Evolutionary conservation across 2,797 vertebrate genomes (phyloP).

Genomic region (Zalophus californianus): DNA sequence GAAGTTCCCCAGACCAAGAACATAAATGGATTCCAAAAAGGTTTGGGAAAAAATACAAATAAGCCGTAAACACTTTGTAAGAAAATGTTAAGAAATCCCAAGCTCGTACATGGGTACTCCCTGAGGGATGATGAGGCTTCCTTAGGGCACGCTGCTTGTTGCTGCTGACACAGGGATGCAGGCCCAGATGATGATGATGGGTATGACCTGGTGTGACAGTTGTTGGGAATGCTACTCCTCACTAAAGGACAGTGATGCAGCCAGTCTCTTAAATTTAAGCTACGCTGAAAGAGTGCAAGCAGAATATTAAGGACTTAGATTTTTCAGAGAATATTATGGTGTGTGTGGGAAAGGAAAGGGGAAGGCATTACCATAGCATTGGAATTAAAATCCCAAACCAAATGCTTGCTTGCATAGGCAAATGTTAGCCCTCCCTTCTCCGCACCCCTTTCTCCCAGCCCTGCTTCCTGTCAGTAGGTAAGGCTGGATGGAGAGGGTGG

Average conservation of each 20-base stretch:
- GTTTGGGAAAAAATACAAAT: not conserved
- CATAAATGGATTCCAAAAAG: not conserved
- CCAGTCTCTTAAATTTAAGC: slow-evolving; percentile 2
- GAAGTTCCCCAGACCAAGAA: not conserved
- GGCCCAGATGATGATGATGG: not conserved
- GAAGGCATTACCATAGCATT: not conserved
- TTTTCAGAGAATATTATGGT: not conserved
- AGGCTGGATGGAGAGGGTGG: not conserved
- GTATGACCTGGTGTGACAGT: not conserved
- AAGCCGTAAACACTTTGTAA: not conserved
- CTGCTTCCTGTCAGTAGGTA: not conserved
- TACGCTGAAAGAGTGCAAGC: not conserved
- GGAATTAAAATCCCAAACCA: not conserved
- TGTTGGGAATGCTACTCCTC: not conserved
- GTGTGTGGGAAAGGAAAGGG: not conserved
- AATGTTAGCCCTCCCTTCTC: not conserved
- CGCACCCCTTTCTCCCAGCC: not conserved
- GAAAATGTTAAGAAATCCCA: not conserved
- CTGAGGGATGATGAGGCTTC: not conserved
- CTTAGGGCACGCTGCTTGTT: not conserved
- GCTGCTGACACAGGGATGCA: not conserved
- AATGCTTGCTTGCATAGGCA: not conserved
- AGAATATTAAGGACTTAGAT: not conserved
- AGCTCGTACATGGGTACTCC: not conserved
- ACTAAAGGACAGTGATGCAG: not conserved